Evolutionary conservation across 2,888 invertebrate species (phyloP), one percentile per base, ranked within the genome.

Genomic region (Ceramica pisi): DNA sequence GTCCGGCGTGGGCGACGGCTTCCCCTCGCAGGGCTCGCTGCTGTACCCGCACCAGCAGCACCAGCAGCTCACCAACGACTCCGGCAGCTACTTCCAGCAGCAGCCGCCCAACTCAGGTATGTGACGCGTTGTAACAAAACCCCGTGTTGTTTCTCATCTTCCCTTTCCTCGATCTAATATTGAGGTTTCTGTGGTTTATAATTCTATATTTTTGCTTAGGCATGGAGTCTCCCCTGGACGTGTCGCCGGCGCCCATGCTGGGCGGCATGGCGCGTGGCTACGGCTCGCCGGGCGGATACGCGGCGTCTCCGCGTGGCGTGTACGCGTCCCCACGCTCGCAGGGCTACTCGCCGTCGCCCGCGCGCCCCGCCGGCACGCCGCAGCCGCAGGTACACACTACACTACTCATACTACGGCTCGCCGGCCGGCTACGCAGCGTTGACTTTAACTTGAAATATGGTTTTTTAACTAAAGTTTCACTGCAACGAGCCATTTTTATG

Each of bases 301-400:
- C 89, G 46, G 88, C 87, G 63, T 94, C 94, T 8, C 95, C 94
- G 70, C 92, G 94, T 84, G 93, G 88, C 72, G 94, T 93, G 86
- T 94, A 95, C 91, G 94, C 94, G 59, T 94, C 95, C 63, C 95
- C 95, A 72, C 93, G 94, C 88, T 90, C 91, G 80, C 93, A 93
- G 89, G 93, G 91, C 63, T 95, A 94, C 92, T 92, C 92, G 87
- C 93, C 94, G 86, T 76, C 90, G 84, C 82, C 92, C 75, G 90
- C 88, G 80, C 90, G 91, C 14, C 88, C 89, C 56, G 88, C 91
- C 73, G 89, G 86, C 83, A 93, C 94, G 65, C 93, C 94, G 83
- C 94, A 93, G 80, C 93, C 94, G 55, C 94, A 91, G 91, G 91
- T 31, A 31, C 16, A 44, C 44, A 16, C 6, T 0, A 7, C 23